A percentile compares a stretch with the other conserved stretches of the same genome.
Conservation (phyloP, 2,797 vertebrate species). For the Capromys pilorides region DNA sequence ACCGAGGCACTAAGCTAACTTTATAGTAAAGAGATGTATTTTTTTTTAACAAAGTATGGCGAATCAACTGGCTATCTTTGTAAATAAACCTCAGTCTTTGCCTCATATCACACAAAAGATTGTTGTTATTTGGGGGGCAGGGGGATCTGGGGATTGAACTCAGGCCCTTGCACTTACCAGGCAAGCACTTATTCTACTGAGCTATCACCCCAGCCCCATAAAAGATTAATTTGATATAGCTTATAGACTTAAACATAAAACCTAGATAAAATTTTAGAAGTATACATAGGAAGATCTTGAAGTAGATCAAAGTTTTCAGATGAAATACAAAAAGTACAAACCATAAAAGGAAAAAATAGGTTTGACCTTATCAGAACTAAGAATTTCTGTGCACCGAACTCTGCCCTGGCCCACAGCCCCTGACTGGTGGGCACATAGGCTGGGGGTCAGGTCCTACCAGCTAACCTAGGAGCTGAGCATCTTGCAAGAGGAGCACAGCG, state of each 20-base stretch:
- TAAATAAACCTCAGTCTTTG: not conserved
- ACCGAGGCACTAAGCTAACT: not conserved
- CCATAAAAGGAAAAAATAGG: not conserved
- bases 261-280: not conserved
- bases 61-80: not conserved
- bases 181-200: too few relatives aligned
- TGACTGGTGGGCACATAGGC: too few relatives aligned
- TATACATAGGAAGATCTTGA: not conserved
- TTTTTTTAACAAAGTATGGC: not conserved
- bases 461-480: too few relatives aligned
- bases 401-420: too few relatives aligned
- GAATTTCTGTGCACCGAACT: not conserved
- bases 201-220: too few relatives aligned
- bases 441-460: too few relatives aligned
- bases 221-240: not conserved
- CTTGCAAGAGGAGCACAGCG: too few relatives aligned
- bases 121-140: too few relatives aligned
- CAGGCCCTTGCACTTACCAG: too few relatives aligned
- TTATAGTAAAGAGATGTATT: not conserved
- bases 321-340: not conserved
- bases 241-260: slow-evolving; percentile 5
- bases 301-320: not conserved
- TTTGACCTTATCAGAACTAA: not conserved
- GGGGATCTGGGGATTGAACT: too few relatives aligned
- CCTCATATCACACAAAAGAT: not conserved